Evolutionary conservation across 1,140 invertebrate species (phyloP).

Genomic region (Drosophila hydei): DNA sequence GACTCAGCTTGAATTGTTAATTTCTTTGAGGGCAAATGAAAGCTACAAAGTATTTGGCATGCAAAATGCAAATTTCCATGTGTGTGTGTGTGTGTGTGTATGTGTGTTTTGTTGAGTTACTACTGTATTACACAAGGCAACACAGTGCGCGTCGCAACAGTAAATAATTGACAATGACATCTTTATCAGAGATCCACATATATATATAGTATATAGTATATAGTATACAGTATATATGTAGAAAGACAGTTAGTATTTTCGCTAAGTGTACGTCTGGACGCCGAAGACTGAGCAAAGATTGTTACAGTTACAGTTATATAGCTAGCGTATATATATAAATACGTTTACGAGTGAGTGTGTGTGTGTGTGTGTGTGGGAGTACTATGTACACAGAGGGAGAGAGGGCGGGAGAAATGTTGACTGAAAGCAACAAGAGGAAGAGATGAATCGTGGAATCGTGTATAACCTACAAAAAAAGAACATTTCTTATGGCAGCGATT

Average conservation of each 20-base stretch:
- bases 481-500: slow-evolving; percentile 25
- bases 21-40: not conserved
- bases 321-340: slow-evolving; percentile 21
- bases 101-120: no score
- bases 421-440: slow-evolving; percentile 1
- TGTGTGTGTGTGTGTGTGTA: no score
- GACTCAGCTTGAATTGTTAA: not conserved
- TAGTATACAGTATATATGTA: not conserved
- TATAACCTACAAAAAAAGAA: slow-evolving; percentile 29
- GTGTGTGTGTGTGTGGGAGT: slow-evolving; percentile 13
- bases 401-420: not conserved
- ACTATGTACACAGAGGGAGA: slow-evolving; percentile 37
- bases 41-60: slow-evolving; percentile 5
- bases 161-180: slow-evolving; percentile 54
- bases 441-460: slow-evolving; percentile 1
- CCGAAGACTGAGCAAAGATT: slow-evolving; percentile 54
- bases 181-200: not conserved
- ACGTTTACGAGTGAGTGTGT: slow-evolving; percentile 6
- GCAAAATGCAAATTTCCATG: not conserved
- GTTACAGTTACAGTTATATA: slow-evolving; percentile 29
- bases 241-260: not conserved
- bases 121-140: slow-evolving; percentile 18
- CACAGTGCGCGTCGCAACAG: slow-evolving; percentile 52
- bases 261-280: slow-evolving; percentile 15
- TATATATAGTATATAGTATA: not conserved